phyloP scores from a whole-genome alignment of 1,140 invertebrate genomes.

The Diorhabda elongata region DNA sequence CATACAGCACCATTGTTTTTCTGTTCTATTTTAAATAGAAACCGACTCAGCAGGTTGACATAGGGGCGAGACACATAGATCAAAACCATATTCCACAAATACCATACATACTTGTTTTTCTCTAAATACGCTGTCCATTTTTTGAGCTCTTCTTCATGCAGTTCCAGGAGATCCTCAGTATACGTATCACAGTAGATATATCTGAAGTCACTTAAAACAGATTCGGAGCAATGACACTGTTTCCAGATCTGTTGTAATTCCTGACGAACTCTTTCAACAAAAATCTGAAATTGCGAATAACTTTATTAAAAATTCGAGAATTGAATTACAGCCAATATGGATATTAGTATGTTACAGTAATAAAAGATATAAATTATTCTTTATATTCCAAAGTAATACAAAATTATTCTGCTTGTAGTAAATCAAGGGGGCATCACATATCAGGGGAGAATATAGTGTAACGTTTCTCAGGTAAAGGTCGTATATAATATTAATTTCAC shows the following conservation, averaged over 20 bases:
- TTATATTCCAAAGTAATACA: too few relatives aligned
- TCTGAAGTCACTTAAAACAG: slow-evolving; percentile 59
- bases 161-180: slow-evolving; percentile 68
- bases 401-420: too few relatives aligned
- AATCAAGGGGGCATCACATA: too few relatives aligned
- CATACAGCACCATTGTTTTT: too few relatives aligned
- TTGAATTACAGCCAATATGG: not conserved
- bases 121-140: slow-evolving; percentile 64
- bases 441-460: too few relatives aligned
- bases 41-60: too few relatives aligned
- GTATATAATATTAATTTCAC: too few relatives aligned
- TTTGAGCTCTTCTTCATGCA: slow-evolving; percentile 70
- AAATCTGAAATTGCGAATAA: slow-evolving; percentile 47
- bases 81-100: slow-evolving; percentile 8
- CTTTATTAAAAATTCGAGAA: slow-evolving; percentile 8
- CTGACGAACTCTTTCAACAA: slow-evolving; percentile 63
- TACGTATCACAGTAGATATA: slow-evolving; percentile 59
- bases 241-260: slow-evolving; percentile 71
- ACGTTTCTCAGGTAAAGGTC: too few relatives aligned
- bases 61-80: not conserved
- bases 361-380: too few relatives aligned
- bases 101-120: slow-evolving; percentile 56
- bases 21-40: too few relatives aligned
- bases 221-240: slow-evolving; percentile 60
- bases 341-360: not conserved